Conservation (phyloP, 2,113 vertebrate genomes). For the Gnathonemus longibarbis region DNA sequence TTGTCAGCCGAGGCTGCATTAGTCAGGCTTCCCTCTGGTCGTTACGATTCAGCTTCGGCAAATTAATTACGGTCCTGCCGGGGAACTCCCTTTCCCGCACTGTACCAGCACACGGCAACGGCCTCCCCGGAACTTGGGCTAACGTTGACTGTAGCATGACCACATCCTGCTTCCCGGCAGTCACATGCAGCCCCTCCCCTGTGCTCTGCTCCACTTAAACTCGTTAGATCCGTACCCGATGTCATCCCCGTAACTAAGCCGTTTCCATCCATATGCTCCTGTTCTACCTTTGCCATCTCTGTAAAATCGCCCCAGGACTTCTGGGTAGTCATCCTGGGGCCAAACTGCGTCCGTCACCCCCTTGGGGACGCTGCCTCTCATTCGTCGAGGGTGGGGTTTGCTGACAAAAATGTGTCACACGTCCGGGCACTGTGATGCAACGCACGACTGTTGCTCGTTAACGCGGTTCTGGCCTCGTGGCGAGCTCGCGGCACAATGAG, state of each 20-base stretch:
- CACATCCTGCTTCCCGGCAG: neutral
- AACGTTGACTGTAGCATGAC: neutral
- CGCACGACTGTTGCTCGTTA: neutral
- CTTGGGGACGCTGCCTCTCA: neutral
- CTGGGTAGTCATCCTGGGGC: neutral
- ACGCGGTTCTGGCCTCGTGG: neutral
- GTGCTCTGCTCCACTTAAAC: neutral
- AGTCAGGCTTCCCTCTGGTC: neutral
- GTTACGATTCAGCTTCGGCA: neutral
- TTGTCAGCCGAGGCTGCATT: neutral
- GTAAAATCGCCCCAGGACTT: neutral
- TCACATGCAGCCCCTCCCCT: neutral
- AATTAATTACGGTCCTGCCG: neutral
- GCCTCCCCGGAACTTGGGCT: neutral
- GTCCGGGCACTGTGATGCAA: neutral
- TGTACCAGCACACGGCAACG: neutral
- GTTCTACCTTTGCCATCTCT: neutral
- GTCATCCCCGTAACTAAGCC: neutral
- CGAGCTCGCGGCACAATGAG: conserved; percentile 22
- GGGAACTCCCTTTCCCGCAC: neutral
- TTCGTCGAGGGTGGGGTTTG: neutral
- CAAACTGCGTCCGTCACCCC: neutral
- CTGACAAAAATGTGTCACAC: neutral
- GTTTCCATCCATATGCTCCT: neutral
- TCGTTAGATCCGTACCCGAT: neutral